These are phyloP conservation scores for Sceloporus undulatus DNA, from an alignment of 2,113 vertebrate genomes.

Conservation along the genomic window DNA sequence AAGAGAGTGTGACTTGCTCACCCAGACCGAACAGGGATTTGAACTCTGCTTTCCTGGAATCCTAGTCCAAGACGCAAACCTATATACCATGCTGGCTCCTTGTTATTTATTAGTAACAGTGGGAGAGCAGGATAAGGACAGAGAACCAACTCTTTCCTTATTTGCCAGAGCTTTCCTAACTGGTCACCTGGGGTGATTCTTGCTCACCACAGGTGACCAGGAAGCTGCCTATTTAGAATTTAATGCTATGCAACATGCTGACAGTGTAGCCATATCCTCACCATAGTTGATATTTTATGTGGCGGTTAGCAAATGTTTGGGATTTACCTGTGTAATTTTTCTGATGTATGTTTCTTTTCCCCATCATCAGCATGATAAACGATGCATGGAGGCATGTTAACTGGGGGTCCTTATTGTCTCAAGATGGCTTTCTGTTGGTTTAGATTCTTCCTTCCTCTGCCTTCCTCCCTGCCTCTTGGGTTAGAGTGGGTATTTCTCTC, in stretches of 20 bases:
- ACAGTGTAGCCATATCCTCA: neutral
- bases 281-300: too few relatives aligned
- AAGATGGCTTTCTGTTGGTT: too few relatives aligned
- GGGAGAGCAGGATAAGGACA: too few relatives aligned
- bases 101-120: neutral
- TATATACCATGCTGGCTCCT: too few relatives aligned
- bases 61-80: too few relatives aligned
- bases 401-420: neutral
- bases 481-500: too few relatives aligned
- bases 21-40: too few relatives aligned
- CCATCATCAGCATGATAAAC: neutral
- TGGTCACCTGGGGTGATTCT: neutral
- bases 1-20: too few relatives aligned
- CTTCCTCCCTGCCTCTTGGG: neutral
- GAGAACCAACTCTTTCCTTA: neutral
- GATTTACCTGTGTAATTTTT: neutral
- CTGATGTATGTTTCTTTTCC: neutral
- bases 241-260: too few relatives aligned
- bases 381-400: neutral
- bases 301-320: constrained; percentile 9
- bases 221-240: neutral
- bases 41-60: too few relatives aligned
- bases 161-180: neutral
- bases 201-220: neutral
- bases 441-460: neutral